A percentile compares a stretch with the other conserved stretches of the same genome.
These are phyloP conservation scores for Marisa cornuarietis DNA, from an alignment of 1,140 invertebrate genomes.

Conservation along the genomic window DNA sequence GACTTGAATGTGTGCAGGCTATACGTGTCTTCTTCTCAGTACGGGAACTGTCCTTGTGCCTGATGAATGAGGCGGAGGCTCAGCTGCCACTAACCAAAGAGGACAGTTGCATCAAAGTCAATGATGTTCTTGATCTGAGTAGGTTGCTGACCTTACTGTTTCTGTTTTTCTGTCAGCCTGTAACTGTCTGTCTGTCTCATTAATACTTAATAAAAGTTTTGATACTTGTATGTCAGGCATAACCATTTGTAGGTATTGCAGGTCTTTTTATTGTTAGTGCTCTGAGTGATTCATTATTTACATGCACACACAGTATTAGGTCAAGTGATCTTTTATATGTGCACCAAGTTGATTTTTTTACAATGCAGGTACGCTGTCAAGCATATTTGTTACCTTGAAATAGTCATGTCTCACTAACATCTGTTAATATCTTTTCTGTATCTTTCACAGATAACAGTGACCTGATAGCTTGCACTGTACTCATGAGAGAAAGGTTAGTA, in stretches of 20 bases:
- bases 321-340: background rate
- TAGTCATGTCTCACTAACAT: background rate
- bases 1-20: slow-evolving; percentile 68
- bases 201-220: background rate
- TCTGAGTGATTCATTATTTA: background rate
- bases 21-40: slow-evolving; percentile 95
- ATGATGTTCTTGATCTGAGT: slow-evolving; percentile 94
- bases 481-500: slow-evolving; percentile 84
- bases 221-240: background rate
- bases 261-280: background rate
- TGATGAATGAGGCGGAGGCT: slow-evolving; percentile 84
- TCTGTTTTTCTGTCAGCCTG: slow-evolving; percentile 14
- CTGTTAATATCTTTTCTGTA: slow-evolving; percentile 12
- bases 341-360: background rate
- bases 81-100: slow-evolving; percentile 92
- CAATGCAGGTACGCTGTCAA: too few relatives aligned
- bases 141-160: slow-evolving; percentile 62
- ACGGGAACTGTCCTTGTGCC: slow-evolving; percentile 81
- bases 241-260: background rate
- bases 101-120: slow-evolving; percentile 87
- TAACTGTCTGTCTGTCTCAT: background rate
- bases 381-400: too few relatives aligned
- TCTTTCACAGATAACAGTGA: slow-evolving; percentile 90
- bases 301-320: background rate
- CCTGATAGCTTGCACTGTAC: slow-evolving; percentile 93